Evolutionary conservation across 2,888 invertebrate genomes (phyloP).

Genomic region (Sicus ferrugineus): DNA sequence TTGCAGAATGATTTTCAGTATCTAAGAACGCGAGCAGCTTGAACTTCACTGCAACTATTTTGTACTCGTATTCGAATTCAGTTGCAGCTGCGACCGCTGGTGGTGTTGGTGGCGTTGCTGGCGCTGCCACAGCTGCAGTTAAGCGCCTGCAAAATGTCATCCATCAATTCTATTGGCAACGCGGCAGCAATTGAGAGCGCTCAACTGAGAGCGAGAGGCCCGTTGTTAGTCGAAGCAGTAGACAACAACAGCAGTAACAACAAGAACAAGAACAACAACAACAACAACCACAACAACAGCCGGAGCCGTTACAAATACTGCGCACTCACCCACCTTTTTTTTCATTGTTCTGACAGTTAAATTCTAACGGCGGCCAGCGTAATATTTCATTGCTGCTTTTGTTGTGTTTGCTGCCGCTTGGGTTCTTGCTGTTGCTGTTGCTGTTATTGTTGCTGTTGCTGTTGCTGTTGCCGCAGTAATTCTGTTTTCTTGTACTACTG

Average conservation of each 20-base stretch:
- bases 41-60: too few relatives aligned
- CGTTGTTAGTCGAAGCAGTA: not conserved
- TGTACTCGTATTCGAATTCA: too few relatives aligned
- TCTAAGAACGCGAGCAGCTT: too few relatives aligned
- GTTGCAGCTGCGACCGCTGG: too few relatives aligned
- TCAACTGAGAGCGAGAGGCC: not conserved
- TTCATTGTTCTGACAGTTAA: not conserved
- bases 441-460: not conserved
- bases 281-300: too few relatives aligned
- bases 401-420: not conserved
- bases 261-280: not conserved
- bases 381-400: not conserved
- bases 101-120: not conserved
- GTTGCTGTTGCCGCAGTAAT: not conserved
- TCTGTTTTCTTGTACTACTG: too few relatives aligned
- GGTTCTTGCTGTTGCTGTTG: not conserved
- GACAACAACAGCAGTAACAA: not conserved
- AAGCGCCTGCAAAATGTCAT: slow-evolving; percentile 14
- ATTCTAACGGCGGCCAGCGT: not conserved
- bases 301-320: too few relatives aligned
- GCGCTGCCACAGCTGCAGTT: not conserved
- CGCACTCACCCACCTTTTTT: not conserved
- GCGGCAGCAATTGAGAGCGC: slow-evolving; percentile 5
- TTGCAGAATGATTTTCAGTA: too few relatives aligned
- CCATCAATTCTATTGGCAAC: slow-evolving; percentile 19